Conservation (phyloP, 2,113 vertebrate genomes). For the Pycnonotus jocosus region DNA sequence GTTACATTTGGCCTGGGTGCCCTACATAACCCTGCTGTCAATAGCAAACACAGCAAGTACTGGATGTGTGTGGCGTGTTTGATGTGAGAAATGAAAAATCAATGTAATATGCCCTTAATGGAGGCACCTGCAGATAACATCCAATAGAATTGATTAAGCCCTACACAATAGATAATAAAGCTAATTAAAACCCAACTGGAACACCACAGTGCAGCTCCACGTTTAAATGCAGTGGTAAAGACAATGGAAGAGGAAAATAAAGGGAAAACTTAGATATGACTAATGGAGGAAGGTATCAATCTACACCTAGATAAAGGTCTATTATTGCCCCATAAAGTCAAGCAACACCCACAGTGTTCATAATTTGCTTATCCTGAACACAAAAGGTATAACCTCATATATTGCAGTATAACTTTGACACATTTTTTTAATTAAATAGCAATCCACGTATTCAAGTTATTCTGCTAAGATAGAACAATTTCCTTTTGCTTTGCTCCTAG, state of each 20-base stretch:
- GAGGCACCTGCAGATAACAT: slow-evolving; percentile 1
- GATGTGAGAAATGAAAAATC: slow-evolving; percentile 59
- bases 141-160: slow-evolving; percentile 23
- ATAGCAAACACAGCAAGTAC: background rate
- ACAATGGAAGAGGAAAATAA: background rate
- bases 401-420: background rate
- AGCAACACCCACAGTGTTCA: background rate
- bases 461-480: background rate
- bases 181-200: slow-evolving; percentile 21
- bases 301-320: background rate
- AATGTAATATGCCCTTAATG: slow-evolving; percentile 21
- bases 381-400: background rate
- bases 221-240: background rate
- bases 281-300: background rate
- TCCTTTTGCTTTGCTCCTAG: background rate
- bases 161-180: slow-evolving; percentile 23
- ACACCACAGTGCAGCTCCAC: background rate
- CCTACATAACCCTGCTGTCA: background rate
- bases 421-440: background rate
- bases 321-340: background rate
- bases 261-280: background rate
- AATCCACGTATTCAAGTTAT: background rate
- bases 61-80: background rate
- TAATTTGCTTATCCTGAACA: background rate
- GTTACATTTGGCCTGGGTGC: background rate